Evolutionary conservation across 2,888 invertebrate species (phyloP), one percentile per base, ranked within the genome.

Genomic region (Mystacides longicornis): DNA sequence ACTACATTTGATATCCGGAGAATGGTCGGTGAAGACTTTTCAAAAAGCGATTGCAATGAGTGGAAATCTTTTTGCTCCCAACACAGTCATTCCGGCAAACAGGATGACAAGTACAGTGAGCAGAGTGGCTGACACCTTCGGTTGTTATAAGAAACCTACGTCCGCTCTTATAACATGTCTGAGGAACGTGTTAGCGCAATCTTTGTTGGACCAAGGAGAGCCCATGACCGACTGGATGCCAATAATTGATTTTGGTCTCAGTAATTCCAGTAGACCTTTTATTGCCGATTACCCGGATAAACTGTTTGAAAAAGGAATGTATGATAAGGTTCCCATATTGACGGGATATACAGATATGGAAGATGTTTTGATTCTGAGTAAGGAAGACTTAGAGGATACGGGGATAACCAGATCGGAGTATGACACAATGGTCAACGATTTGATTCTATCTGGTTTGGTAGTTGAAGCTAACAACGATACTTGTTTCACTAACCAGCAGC

Each of bases 281-380:
- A 70, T 91, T 45, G 75, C 85, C 27, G 85, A 83, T 63, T 73
- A 81, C 51, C 89, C 89, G 0, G 79, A 75, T 57, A 78, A 74
- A 62, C 69, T 82, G 51, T 81, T 87, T 57, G 79, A 80, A 61
- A 75, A 73, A 52, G 85, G 82, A 9, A 76, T 77, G 23, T 82
- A 81, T 60, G 77, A 81, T 56, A 81, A 85, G 53, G 83, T 89
- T 1, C 89, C 90, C 0, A 65, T 89, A 14, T 68, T 91, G 63
- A 80, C 83, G n/a, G 89, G 89, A 1, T 89, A 83, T 63, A 89
- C 90, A 0, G 84, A 86, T 63, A 90, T 89, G 85, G 91, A 91
- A 71, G 87, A 88, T 63, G 86, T 85, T 5, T 68, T 89, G 1
- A 75, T 82, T n/a, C 68, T 80, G 21, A 74, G 81, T 43, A 81